phyloP scores from a whole-genome alignment of 2,797 vertebrate species.

The Sebastes cheni region DNA sequence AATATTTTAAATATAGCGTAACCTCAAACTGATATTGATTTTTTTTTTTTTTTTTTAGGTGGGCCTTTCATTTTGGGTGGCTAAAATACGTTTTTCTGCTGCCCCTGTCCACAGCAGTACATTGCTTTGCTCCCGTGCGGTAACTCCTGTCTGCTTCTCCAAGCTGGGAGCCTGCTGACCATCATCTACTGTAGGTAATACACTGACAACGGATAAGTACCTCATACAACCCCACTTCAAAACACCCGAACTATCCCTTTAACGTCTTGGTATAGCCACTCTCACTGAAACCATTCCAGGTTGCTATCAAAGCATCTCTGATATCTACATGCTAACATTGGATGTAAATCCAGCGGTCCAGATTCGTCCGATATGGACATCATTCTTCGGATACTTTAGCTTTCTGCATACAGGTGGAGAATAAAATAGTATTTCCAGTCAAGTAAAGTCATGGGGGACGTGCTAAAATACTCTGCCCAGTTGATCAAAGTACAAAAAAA shows the following conservation, averaged over 20 bases:
- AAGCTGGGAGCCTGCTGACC: too few relatives aligned
- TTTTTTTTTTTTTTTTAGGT: too few relatives aligned
- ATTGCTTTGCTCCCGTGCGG: too few relatives aligned
- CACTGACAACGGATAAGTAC: too few relatives aligned
- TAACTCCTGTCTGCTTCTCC: too few relatives aligned
- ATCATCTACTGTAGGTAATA: too few relatives aligned
- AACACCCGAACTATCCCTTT: neutral
- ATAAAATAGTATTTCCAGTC: slow-evolving; percentile 1
- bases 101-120: rapidly evolving
- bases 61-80: too few relatives aligned
- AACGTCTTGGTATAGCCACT: neutral
- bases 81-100: too few relatives aligned
- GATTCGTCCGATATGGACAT: neutral
- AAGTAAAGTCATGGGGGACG: slow-evolving; percentile 2
- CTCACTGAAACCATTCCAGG: neutral
- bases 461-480: neutral
- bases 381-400: neutral
- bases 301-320: neutral
- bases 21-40: too few relatives aligned
- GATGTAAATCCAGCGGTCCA: neutral
- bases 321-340: neutral
- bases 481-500: slow-evolving; percentile 25
- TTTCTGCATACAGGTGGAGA: neutral
- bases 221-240: too few relatives aligned
- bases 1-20: too few relatives aligned